phyloP scores from a whole-genome alignment of 1,140 invertebrate genomes.

The Drosophila neocordata region DNA sequence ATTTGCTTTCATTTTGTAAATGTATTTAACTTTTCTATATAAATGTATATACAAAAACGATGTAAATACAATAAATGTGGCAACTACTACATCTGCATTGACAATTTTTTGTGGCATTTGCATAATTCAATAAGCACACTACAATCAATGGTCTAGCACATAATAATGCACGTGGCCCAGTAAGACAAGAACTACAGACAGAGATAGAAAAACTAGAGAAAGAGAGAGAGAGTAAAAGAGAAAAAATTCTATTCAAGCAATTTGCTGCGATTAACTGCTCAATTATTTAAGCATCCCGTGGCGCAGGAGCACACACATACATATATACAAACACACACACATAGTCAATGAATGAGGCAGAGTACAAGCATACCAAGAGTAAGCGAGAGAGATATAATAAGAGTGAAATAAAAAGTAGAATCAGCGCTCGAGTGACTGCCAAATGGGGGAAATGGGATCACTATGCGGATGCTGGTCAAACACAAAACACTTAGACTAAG shows the following conservation, averaged over 20 bases:
- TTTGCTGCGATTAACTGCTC: constrained; percentile 80
- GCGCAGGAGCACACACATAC: constrained; percentile 20
- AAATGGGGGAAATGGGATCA: constrained; percentile 32
- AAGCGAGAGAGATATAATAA: constrained; percentile 1
- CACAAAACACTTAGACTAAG: constrained; percentile 68
- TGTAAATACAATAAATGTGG: constrained; percentile 7
- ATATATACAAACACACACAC: not conserved
- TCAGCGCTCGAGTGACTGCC: constrained; percentile 46
- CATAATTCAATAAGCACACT: constrained; percentile 75
- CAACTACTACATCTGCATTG: constrained; percentile 54
- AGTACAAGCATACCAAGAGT: constrained; percentile 13
- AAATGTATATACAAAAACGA: not conserved
- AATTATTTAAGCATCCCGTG: constrained; percentile 77
- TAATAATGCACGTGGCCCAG: constrained; percentile 55
- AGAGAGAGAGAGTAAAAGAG: constrained; percentile 17
- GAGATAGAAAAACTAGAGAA: not conserved
- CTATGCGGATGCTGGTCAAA: constrained; percentile 37
- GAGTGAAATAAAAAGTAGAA: constrained; percentile 27
- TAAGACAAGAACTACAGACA: not conserved
- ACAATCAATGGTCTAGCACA: constrained; percentile 62
- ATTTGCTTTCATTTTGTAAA: constrained; percentile 58
- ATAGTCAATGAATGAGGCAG: not conserved
- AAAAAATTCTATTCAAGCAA: constrained; percentile 74
- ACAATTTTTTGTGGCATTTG: constrained; percentile 64
- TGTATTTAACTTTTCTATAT: constrained; percentile 36